Evolutionary conservation across 2,797 vertebrate genomes (phyloP).

Genomic region (Mus caroli): DNA sequence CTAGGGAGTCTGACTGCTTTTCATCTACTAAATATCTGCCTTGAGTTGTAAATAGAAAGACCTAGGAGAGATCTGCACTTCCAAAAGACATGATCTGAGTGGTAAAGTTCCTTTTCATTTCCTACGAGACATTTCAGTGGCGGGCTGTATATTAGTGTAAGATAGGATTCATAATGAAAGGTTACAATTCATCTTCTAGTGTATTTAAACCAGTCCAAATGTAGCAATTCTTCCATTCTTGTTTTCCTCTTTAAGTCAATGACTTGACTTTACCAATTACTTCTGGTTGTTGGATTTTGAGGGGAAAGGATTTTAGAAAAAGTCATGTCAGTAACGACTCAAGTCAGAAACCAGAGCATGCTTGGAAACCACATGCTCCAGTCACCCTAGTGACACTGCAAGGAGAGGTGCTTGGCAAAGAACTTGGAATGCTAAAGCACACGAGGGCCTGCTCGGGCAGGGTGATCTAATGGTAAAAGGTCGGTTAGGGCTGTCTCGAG

Average conservation of each 20-base stretch:
- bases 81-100: conserved; percentile 63
- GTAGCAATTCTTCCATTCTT: conserved; percentile 44
- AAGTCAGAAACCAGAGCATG: background rate
- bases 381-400: background rate
- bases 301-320: conserved; percentile 18
- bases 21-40: conserved; percentile 57
- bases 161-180: conserved; percentile 52
- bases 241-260: conserved; percentile 31
- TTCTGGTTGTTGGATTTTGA: background rate
- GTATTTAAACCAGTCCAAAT: conserved; percentile 64
- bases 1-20: conserved; percentile 63
- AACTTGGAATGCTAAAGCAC: background rate
- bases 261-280: conserved; percentile 49
- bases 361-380: conserved; percentile 5
- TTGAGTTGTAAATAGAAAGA: conserved; percentile 61
- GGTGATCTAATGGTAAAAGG: background rate
- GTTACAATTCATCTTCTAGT: conserved; percentile 34
- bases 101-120: conserved; percentile 27
- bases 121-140: conserved; percentile 6
- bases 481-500: background rate
- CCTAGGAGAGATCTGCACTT: conserved; percentile 55
- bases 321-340: background rate
- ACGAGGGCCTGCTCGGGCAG: background rate
- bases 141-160: conserved; percentile 40
- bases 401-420: background rate